A percentile compares a stretch with the other conserved stretches of the same genome.
phyloP scores from a whole-genome alignment of 2,113 vertebrate genomes.

The Gymnarchus niloticus region DNA sequence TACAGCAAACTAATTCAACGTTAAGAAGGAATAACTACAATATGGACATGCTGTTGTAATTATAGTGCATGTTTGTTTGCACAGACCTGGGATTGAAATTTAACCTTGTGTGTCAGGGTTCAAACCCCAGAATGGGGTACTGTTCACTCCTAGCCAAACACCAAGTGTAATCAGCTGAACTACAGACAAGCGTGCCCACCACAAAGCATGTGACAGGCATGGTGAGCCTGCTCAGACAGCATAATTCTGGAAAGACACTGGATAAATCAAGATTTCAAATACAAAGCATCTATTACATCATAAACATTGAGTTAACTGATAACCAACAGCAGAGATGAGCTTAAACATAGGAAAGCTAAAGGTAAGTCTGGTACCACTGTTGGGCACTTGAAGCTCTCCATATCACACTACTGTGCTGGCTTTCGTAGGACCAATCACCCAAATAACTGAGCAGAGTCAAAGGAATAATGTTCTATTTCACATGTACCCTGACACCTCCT shows the following conservation, averaged over 20 bases:
- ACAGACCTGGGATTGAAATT: not conserved
- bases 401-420: not conserved
- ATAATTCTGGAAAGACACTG: not conserved
- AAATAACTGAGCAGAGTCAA: not conserved
- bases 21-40: not conserved
- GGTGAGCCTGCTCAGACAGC: not conserved
- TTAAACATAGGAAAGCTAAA: not conserved
- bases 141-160: not conserved
- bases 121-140: not conserved
- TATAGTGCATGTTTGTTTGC: not conserved
- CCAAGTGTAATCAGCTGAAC: not conserved
- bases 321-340: not conserved
- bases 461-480: no score
- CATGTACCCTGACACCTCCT: not conserved
- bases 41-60: not conserved
- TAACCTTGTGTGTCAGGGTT: not conserved
- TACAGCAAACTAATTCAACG: not conserved
- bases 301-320: not conserved
- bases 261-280: not conserved
- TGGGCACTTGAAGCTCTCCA: not conserved
- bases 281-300: conserved; percentile 1
- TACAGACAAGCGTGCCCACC: not conserved
- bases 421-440: no score
- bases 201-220: not conserved
- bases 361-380: not conserved